Percentiles rank a stretch among this genome's conserved stretches.
phyloP scores from a whole-genome alignment of 2,797 vertebrate genomes.

The Poeciliopsis presidionis region DNA sequence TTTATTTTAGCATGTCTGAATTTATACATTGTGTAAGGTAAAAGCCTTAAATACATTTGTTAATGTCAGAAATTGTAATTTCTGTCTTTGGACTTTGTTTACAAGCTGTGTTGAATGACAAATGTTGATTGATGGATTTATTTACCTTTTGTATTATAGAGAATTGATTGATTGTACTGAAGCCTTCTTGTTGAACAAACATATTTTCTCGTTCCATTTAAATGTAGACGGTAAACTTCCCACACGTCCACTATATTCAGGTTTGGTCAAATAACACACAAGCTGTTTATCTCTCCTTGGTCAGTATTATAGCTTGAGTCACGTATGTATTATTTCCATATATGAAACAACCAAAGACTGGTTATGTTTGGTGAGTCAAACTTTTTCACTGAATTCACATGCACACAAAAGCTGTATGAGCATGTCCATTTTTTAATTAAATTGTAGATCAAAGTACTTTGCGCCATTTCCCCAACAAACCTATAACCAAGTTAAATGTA shows the following conservation, averaged over 20 bases:
- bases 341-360: slow-evolving; percentile 62
- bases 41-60: slow-evolving; percentile 84
- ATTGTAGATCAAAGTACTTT: slow-evolving; percentile 52
- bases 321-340: slow-evolving; percentile 30
- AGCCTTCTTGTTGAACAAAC: slow-evolving; percentile 35
- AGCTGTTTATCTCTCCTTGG: background rate
- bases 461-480: slow-evolving; percentile 20
- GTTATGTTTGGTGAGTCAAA: slow-evolving; percentile 22
- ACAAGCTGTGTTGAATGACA: slow-evolving; percentile 51
- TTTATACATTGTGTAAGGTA: slow-evolving; percentile 94
- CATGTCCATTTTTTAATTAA: slow-evolving; percentile 63
- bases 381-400: slow-evolving; percentile 18
- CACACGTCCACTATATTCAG: slow-evolving; percentile 28
- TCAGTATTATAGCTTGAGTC: slow-evolving; percentile 7
- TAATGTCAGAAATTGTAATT: slow-evolving; percentile 79
- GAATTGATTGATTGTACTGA: slow-evolving; percentile 37
- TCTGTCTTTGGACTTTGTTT: slow-evolving; percentile 69
- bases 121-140: slow-evolving; percentile 35
- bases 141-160: slow-evolving; percentile 47
- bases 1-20: slow-evolving; percentile 95
- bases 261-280: slow-evolving; percentile 33
- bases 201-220: slow-evolving; percentile 23
- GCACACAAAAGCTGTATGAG: slow-evolving; percentile 40
- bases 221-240: slow-evolving; percentile 18
- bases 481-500: slow-evolving; percentile 10